phyloP scores from a whole-genome alignment of 2,888 invertebrate species.

The Lasiommata megera region DNA sequence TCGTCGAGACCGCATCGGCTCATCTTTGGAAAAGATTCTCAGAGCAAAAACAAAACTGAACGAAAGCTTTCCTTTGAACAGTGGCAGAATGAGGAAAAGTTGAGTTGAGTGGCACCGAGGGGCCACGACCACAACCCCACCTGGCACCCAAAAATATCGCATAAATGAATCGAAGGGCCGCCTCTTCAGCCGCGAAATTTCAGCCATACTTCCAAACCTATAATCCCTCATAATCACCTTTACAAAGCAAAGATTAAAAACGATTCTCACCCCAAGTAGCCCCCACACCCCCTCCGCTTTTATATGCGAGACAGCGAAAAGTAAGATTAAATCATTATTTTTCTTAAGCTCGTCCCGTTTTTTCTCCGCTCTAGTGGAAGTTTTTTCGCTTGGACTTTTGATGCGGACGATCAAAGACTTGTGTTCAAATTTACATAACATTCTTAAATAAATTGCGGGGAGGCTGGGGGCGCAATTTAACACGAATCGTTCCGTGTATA shows the following conservation, averaged over 20 bases:
- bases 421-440: constrained; percentile 82
- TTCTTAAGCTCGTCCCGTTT: constrained; percentile 79
- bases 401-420: constrained; percentile 81
- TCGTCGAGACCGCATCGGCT: constrained; percentile 5
- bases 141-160: constrained; percentile 73
- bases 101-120: constrained; percentile 63
- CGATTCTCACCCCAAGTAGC: constrained; percentile 70
- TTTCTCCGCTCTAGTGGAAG: constrained; percentile 69
- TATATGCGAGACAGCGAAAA: constrained; percentile 80
- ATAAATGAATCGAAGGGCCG: constrained; percentile 68
- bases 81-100: constrained; percentile 72
- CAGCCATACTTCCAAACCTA: constrained; percentile 81
- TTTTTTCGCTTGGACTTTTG: constrained; percentile 78
- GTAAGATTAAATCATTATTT: constrained; percentile 83
- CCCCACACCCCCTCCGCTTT: constrained; percentile 55
- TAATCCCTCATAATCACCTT: constrained; percentile 83
- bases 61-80: constrained; percentile 71
- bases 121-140: constrained; percentile 71
- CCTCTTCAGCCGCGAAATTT: constrained; percentile 74
- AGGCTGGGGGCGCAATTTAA: constrained; percentile 54
- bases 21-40: constrained; percentile 20
- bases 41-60: constrained; percentile 59
- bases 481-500: constrained; percentile 54
- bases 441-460: constrained; percentile 79
- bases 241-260: constrained; percentile 83